Base-by-base conservation (phyloP, 2,113 vertebrate genomes). In the Dipodomys merriami region DNA sequence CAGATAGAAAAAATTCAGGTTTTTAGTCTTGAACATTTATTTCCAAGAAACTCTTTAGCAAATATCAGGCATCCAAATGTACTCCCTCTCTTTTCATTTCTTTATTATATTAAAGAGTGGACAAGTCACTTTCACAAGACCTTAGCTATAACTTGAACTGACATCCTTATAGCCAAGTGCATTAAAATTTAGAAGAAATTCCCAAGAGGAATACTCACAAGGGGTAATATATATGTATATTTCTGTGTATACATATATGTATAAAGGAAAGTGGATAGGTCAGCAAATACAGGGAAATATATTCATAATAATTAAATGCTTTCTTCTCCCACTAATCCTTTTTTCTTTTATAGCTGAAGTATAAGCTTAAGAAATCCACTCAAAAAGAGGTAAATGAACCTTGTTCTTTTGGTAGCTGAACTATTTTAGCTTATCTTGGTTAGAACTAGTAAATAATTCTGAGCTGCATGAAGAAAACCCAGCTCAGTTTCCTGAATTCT, bases 131-230 rank as follows among this genome's bases (percentile, higher is more conserved):
- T 95, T 94, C 90, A 88, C 5, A 97, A 95, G 82, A 91, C 20
- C 85, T 82, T 77, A 80, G 83, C 53, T 95, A 74, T 96, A 95
- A 96, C 91, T 90, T 95, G 91, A 95, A 93, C 71, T 95, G 95
- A 96, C 93, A 91, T 91, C 12, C 84, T 97, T 88, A 95, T 46
- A 96, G 94, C 16, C 76, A 96, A 96, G 67, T 95, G 80, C 91
- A 96, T 96, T 96, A 91, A 92, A 96, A 93, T 96, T 97, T 96
- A 96, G 91, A 93, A 91, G 85, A 96, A 91, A 95, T 91, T 96
- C 88, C 93, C 96, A 81, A 85, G 91, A 95, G 93, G 22, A 84
- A 93, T 72, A 87, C 71, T 88, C 29, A 80, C 29, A 57, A 67
- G 8, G 44, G 29, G 39, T 85, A 91, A 96, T 94, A 91, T 95